Base-by-base conservation (phyloP, 1,140 invertebrate species). In the Neotoxoptera formosana region DNA sequence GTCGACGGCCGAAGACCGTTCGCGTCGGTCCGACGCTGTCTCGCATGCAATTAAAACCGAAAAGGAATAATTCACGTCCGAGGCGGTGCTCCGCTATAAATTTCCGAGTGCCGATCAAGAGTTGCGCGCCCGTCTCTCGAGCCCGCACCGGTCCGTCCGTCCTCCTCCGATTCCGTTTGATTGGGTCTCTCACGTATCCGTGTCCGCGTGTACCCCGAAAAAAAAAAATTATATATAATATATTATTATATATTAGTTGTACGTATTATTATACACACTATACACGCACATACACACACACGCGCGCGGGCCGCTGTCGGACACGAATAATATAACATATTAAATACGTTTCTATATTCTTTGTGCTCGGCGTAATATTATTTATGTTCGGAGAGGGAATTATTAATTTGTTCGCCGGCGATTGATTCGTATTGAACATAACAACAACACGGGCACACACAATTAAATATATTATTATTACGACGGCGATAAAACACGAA, bases 1-100 rank as follows among this genome's bases (percentile, higher is more conserved):
- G 41, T 41, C 41, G 41, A 41, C 41, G 41, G 41, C 4, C 6
- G 51, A 90, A 51, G 88, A 25, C 88, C 60, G n/a, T 76, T 76
- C n/a, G 30, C 30, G 60, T 67, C 60, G 60, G 60, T 60, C 34
- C 34, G 41, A 47, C 21, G 91, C 41, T n/a, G n/a, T n/a, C n/a
- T 83, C 91, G 81, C 48, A 84, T 30, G 91, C 91, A 93, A 93
- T 93, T 93, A 93, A 93, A 93, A 93, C 91, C 91, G 48, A 93
- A 93, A 93, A 93, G 48, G 48, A 93, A 93, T 93, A 83, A 93
- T 93, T 93, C 91, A 93, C 91, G 76, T 84, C 81, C 48, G 25
- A 93, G 91, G 91, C 91, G 91, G 91, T 93, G 91, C 91, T 93
- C 91, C 76, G 81, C 91, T 84, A 93, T 93, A 93, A 93, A 93